Percentiles rank a stretch among this genome's conserved stretches.
Conservation (phyloP, 2,113 vertebrate genomes). For the Anas platyrhynchos region DNA sequence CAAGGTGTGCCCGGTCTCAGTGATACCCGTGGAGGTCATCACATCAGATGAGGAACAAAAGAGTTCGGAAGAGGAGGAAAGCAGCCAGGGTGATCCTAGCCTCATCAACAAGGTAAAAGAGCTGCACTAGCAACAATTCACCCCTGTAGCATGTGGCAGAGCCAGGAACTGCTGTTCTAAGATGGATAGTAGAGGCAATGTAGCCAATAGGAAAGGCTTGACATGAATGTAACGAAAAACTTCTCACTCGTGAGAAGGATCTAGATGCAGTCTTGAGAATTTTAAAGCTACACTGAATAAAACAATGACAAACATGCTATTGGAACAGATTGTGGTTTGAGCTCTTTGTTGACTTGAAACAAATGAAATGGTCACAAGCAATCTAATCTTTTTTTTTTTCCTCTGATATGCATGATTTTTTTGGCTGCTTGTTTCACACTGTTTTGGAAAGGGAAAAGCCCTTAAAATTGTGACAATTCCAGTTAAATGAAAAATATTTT, state of each 20-base stretch:
- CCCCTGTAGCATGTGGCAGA: neutral
- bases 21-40: slow-evolving; percentile 64
- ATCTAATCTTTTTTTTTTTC: neutral
- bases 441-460: neutral
- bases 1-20: slow-evolving; percentile 82
- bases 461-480: neutral
- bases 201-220: neutral
- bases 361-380: neutral
- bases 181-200: neutral
- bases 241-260: neutral
- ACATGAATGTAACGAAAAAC: neutral
- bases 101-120: slow-evolving; percentile 84
- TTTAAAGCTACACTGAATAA: neutral
- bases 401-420: neutral
- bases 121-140: neutral
- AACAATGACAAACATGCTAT: neutral
- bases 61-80: slow-evolving; percentile 92
- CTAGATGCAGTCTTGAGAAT: neutral
- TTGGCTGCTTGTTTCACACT: neutral
- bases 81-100: slow-evolving; percentile 74
- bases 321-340: neutral
- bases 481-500: neutral
- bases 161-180: neutral
- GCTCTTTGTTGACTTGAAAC: neutral
- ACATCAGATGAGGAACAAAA: slow-evolving; percentile 88